These are phyloP conservation scores for Globodera ellingtonae DNA, from an alignment of 1,140 invertebrate genomes.

Conservation along the genomic window DNA sequence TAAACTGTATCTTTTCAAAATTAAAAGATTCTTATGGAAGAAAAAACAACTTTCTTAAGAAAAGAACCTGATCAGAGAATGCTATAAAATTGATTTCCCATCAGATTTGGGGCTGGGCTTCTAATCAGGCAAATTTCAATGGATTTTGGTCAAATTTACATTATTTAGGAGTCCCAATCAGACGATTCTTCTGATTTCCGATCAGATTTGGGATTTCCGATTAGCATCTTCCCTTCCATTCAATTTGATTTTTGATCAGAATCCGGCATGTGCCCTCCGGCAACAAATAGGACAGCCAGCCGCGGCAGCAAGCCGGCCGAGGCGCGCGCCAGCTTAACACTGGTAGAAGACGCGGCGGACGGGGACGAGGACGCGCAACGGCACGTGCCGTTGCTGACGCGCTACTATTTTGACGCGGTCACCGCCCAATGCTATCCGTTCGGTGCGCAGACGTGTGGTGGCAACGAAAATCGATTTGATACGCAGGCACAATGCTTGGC, in stretches of 20 bases:
- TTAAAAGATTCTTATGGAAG: too few species aligned
- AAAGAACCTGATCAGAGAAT: too few species aligned
- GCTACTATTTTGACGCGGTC: conserved; percentile 55
- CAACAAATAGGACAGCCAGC: not conserved
- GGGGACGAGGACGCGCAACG: conserved; percentile 12
- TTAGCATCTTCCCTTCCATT: not conserved
- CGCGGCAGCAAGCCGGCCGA: not conserved
- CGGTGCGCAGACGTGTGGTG: conserved; percentile 57
- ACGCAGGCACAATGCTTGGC: conserved; percentile 36
- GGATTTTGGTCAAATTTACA: too few species aligned
- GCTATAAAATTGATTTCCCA: too few species aligned
- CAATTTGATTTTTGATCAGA: conserved; percentile 30
- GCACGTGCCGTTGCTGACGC: conserved; percentile 33
- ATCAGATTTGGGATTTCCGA: not conserved
- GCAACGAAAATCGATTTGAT: conserved; percentile 50
- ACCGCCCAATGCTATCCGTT: conserved; percentile 61
- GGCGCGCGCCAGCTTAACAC: not conserved
- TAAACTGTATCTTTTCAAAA: too few species aligned
- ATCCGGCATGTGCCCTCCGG: conserved; percentile 36
- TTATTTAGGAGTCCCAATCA: too few species aligned
- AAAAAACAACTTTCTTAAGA: too few species aligned
- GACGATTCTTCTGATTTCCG: too few species aligned
- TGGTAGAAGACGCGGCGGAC: conserved; percentile 8
- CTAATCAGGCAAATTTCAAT: too few species aligned
- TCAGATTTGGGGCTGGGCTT: too few species aligned